Evolutionary conservation across 2,888 invertebrate genomes (phyloP).

Genomic region (Iphiclides podalirius): DNA sequence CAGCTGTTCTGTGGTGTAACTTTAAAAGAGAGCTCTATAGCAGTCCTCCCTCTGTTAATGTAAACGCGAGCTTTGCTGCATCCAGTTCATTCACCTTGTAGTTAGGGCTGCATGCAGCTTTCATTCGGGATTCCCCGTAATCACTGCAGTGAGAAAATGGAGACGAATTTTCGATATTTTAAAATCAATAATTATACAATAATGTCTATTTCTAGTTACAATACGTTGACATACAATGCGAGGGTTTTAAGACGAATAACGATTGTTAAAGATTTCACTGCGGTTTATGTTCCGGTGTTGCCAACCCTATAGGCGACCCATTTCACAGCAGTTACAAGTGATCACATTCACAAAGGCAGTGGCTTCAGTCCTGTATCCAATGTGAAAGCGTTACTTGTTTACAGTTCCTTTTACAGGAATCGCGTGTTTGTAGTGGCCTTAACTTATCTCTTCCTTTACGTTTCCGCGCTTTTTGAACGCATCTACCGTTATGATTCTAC

Average conservation of each 20-base stretch:
- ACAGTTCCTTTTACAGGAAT: background rate
- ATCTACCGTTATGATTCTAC: no score
- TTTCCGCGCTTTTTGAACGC: background rate
- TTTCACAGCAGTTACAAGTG: slow-evolving; percentile 7
- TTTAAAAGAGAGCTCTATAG: slow-evolving; percentile 1
- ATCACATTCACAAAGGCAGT: slow-evolving; percentile 1
- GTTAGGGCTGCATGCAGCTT: slow-evolving; percentile 14
- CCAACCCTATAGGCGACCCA: background rate
- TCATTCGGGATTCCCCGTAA: no score
- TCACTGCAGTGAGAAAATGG: no score
- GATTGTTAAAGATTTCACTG: no score
- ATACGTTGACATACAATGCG: no score
- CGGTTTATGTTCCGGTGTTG: no score
- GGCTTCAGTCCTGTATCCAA: slow-evolving; percentile 2
- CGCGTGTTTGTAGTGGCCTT: background rate
- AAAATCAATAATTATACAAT: no score
- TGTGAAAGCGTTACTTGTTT: slow-evolving; percentile 2
- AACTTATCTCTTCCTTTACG: background rate
- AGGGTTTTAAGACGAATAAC: no score
- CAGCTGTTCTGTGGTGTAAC: slow-evolving; percentile 1
- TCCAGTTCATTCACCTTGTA: slow-evolving; percentile 15
- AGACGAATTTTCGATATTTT: no score
- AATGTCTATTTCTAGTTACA: no score
- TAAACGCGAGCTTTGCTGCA: slow-evolving; percentile 7
- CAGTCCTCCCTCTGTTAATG: slow-evolving; percentile 11